A percentile compares a stretch with the other conserved stretches of the same genome.
Evolutionary conservation across 2,888 invertebrate species (phyloP).

Genomic region (Drosophila hamatofila): DNA sequence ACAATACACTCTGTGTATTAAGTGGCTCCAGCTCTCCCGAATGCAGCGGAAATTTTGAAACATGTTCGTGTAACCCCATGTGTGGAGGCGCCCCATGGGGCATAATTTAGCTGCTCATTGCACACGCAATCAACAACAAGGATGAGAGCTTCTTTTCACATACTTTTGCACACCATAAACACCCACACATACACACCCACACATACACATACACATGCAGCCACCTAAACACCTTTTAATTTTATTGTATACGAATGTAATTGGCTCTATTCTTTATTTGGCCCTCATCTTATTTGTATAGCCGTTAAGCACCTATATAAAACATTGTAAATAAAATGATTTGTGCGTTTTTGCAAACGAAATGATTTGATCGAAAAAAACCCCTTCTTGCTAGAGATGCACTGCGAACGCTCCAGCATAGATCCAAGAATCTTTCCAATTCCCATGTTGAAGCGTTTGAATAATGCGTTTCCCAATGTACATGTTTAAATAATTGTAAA

Average conservation of each 20-base stretch:
- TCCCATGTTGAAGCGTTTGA: slow-evolving; percentile 27
- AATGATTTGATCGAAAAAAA: slow-evolving; percentile 38
- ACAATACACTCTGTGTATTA: slow-evolving; percentile 49
- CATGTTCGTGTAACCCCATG: slow-evolving; percentile 29
- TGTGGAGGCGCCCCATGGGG: slow-evolving; percentile 21
- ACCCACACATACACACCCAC: slow-evolving; percentile 10
- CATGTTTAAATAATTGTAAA: slow-evolving; percentile 15
- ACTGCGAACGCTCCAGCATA: slow-evolving; percentile 26
- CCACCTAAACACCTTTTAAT: slow-evolving; percentile 30
- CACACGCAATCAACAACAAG: slow-evolving; percentile 42
- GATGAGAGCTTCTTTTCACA: slow-evolving; percentile 54
- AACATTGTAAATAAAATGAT: slow-evolving; percentile 66
- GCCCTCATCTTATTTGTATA: slow-evolving; percentile 55
- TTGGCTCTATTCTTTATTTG: slow-evolving; percentile 56
- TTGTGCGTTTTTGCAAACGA: slow-evolving; percentile 66
- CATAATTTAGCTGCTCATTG: slow-evolving; percentile 32
- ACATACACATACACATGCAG: slow-evolving; percentile 16
- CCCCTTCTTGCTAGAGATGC: slow-evolving; percentile 25
- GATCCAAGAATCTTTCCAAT: background rate
- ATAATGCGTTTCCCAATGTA: slow-evolving; percentile 19
- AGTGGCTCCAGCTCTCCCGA: slow-evolving; percentile 26
- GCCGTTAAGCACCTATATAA: slow-evolving; percentile 50
- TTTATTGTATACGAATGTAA: slow-evolving; percentile 50
- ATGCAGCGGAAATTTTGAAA: slow-evolving; percentile 18
- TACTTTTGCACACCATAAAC: slow-evolving; percentile 44